These are phyloP conservation scores for Drosophila guanche DNA, from an alignment of 1,140 invertebrate species.

Conservation along the genomic window DNA sequence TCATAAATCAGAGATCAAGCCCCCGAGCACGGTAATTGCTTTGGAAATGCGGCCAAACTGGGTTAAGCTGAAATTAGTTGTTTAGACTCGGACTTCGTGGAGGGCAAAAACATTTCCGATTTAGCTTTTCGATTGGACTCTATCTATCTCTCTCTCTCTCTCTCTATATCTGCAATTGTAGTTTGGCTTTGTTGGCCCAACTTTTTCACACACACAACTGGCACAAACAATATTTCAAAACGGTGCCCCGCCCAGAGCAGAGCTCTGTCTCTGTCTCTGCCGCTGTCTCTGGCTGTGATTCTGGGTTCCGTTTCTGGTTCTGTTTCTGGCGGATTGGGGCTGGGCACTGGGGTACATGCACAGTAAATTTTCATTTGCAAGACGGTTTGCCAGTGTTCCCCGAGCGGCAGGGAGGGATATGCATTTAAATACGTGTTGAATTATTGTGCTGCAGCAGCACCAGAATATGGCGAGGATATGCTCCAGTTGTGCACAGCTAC, in stretches of 20 bases:
- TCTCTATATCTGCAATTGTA: constrained; percentile 27
- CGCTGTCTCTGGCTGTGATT: constrained; percentile 41
- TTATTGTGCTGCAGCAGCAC: constrained; percentile 67
- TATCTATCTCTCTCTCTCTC: constrained; percentile 25
- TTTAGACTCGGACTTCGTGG: constrained; percentile 51
- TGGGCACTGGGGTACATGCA: constrained; percentile 58
- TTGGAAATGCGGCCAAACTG: constrained; percentile 63
- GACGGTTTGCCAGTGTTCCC: constrained; percentile 50
- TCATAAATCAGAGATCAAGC: constrained; percentile 61
- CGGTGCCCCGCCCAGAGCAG: not conserved
- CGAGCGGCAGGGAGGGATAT: constrained; percentile 36
- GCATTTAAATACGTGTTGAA: constrained; percentile 80
- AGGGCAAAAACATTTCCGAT: constrained; percentile 60
- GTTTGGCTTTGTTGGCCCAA: constrained; percentile 41
- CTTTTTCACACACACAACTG: constrained; percentile 56
- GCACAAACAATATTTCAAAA: constrained; percentile 69
- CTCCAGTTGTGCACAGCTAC: constrained; percentile 31
- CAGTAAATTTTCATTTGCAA: constrained; percentile 80
- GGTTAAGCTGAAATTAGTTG: constrained; percentile 78
- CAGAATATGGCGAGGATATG: constrained; percentile 60
- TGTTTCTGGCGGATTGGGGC: constrained; percentile 49
- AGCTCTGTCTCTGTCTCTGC: constrained; percentile 31
- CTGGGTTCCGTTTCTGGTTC: constrained; percentile 30
- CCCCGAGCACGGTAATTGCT: constrained; percentile 60
- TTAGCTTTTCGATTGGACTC: constrained; percentile 69